Base-by-base conservation (phyloP, 35 echinoderm and acorn worm genomes). In the Ophiothrix spiculata region DNA sequence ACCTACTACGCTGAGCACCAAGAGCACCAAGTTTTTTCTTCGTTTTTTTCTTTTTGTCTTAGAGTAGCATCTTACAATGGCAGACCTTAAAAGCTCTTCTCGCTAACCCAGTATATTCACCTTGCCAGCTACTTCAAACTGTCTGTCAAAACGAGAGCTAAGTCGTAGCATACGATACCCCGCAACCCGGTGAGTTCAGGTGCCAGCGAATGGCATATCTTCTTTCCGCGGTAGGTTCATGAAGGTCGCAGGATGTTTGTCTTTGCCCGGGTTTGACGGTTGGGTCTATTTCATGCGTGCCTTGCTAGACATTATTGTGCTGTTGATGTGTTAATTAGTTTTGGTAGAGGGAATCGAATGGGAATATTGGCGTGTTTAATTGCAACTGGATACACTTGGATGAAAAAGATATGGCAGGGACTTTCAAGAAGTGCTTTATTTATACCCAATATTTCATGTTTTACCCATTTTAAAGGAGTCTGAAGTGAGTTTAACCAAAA, bases 321-420 rank as follows among this genome's bases (percentile, higher is more conserved):
- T n/a, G 60, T 69, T 69, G 60, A 69, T 69, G 60, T 69, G 60
- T 69, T 69, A 69, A 69, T 69, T 69, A 69, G 60, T 69, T 69
- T 69, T 69, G 60, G 60, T 69, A 25, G 60, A 4, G 29, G 60
- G 29, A 69, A 69, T 69, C 60, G 60, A 28, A 69, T 69, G 60
- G 29, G 6, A 69, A 25, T 69, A 69, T 69, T 69, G 60, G 29
- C 60, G 60, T 28, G 29, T 69, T 49, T 69, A 69, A 69, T 69
- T 69, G 60, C 60, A 69, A 69, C 29, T 69, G 60, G 60, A 69
- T 69, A 69, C 60, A 69, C 25, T 4, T 25, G 23, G 60, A 15
- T 69, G 60, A 15, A 10, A 15, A 69, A 69, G 25, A n/a, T 15
- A 69, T 69, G n/a, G n/a, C n/a, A n/a, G n/a, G n/a, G n/a, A n/a